These are phyloP conservation scores for Taphrorychus bicolor DNA, from an alignment of 2,888 invertebrate species.

Conservation along the genomic window DNA sequence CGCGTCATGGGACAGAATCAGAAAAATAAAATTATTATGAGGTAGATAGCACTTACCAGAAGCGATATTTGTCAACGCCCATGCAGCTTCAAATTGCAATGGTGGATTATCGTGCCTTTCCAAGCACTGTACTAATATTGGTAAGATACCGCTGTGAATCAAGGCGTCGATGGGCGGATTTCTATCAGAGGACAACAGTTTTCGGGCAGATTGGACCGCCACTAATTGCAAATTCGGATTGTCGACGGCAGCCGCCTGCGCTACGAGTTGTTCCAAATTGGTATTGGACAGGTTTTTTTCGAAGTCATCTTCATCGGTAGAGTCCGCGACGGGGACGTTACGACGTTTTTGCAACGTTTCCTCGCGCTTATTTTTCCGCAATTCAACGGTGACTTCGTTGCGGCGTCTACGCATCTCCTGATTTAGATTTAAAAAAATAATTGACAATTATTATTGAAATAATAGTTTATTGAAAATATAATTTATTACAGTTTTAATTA, in stretches of 20 bases:
- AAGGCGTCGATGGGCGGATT: constrained; percentile 98
- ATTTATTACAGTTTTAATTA: too few relatives aligned
- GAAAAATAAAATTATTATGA: too few relatives aligned
- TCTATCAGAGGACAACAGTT: constrained; percentile 94
- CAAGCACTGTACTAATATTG: constrained; percentile 85
- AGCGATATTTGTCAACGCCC: constrained; percentile 97
- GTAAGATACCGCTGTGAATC: constrained; percentile 92
- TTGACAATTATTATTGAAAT: too few relatives aligned
- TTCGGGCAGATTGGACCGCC: constrained; percentile 95
- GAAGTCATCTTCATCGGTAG: constrained; percentile 81
- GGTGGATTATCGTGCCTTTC: constrained; percentile 85
- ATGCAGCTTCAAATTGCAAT: constrained; percentile 96
- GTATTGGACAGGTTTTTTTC: constrained; percentile 73
- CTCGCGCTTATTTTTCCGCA: constrained; percentile 97
- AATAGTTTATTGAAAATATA: too few relatives aligned
- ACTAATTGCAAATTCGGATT: constrained; percentile 82
- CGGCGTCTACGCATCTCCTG: constrained; percentile 97
- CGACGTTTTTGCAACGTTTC: constrained; percentile 95
- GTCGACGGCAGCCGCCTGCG: constrained; percentile 82
- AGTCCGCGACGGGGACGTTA: constrained; percentile 91
- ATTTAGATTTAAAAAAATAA: neutral
- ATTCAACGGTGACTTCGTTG: constrained; percentile 95
- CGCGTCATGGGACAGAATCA: too few relatives aligned
- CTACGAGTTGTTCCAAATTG: constrained; percentile 83
- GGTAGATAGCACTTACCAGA: too few relatives aligned